Conservation (phyloP, 2,113 vertebrate genomes). For the Strigops habroptila region DNA sequence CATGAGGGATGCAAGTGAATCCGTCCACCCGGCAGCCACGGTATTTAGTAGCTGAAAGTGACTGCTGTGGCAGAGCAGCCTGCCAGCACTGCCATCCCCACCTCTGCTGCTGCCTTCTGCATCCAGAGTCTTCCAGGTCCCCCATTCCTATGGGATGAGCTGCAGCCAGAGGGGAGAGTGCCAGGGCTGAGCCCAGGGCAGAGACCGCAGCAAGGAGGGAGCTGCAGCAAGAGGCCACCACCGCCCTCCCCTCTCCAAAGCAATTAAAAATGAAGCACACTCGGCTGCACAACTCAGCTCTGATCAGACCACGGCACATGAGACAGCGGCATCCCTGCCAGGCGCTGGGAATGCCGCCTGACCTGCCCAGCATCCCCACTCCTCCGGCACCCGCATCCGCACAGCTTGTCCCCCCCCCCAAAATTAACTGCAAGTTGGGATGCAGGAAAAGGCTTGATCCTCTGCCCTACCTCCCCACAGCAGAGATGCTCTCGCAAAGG, state of each 20-base stretch:
- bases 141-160: not conserved
- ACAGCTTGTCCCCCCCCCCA: fast-evolving
- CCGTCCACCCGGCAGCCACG: not conserved
- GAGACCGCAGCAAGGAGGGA: not conserved
- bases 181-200: not conserved
- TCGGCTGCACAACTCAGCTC: conserved; percentile 55
- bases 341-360: not conserved
- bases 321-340: not conserved
- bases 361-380: not conserved
- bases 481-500: not conserved
- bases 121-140: not conserved
- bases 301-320: not conserved
- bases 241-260: not conserved
- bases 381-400: not conserved
- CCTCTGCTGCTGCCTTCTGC: not conserved
- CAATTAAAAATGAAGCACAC: conserved; percentile 59
- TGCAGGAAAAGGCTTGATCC: not conserved
- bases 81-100: not conserved
- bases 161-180: not conserved
- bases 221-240: not conserved
- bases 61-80: not conserved
- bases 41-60: not conserved
- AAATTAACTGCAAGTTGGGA: not conserved
- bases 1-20: not conserved
- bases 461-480: not conserved